These are phyloP conservation scores for Drosophila pruinosa DNA, from an alignment of 1,140 invertebrate genomes.

Conservation along the genomic window DNA sequence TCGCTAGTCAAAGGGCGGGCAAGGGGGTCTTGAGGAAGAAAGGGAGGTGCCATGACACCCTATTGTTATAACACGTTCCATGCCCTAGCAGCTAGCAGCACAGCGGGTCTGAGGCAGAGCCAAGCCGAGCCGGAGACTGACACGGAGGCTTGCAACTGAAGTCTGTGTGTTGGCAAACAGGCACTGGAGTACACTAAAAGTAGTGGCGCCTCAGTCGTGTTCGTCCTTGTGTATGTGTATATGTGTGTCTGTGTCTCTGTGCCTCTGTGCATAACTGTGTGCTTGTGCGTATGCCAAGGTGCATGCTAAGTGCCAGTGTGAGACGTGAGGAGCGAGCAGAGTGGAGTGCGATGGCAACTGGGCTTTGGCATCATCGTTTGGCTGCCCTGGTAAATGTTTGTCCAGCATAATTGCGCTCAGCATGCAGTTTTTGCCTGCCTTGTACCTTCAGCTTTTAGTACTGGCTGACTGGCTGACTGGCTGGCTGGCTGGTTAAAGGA, in stretches of 20 bases:
- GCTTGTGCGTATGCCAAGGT: slow-evolving; percentile 65
- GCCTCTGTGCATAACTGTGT: too few species aligned
- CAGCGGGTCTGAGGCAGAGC: background rate
- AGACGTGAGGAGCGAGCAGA: background rate
- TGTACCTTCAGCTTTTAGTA: slow-evolving; percentile 12
- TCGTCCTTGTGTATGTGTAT: background rate
- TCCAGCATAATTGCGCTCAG: slow-evolving; percentile 80
- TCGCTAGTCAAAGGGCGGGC: slow-evolving; percentile 27
- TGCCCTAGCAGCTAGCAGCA: slow-evolving; percentile 43
- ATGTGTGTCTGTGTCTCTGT: slow-evolving; percentile 2
- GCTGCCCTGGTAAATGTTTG: slow-evolving; percentile 71
- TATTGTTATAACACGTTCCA: slow-evolving; percentile 78
- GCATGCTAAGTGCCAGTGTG: slow-evolving; percentile 66
- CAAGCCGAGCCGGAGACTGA: slow-evolving; percentile 26
- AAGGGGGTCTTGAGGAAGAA: background rate
- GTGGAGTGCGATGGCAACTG: background rate
- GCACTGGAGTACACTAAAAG: slow-evolving; percentile 59
- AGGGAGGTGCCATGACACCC: slow-evolving; percentile 50
- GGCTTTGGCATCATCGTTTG: slow-evolving; percentile 24
- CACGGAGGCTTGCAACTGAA: slow-evolving; percentile 20
- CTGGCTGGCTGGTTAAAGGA: background rate
- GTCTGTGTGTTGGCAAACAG: slow-evolving; percentile 71
- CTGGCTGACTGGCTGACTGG: slow-evolving; percentile 8
- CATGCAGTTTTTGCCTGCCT: slow-evolving; percentile 69
- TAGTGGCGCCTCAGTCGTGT: slow-evolving; percentile 30